Conservation (phyloP, 2,888 invertebrate species). For the Tethea ocularis region DNA sequence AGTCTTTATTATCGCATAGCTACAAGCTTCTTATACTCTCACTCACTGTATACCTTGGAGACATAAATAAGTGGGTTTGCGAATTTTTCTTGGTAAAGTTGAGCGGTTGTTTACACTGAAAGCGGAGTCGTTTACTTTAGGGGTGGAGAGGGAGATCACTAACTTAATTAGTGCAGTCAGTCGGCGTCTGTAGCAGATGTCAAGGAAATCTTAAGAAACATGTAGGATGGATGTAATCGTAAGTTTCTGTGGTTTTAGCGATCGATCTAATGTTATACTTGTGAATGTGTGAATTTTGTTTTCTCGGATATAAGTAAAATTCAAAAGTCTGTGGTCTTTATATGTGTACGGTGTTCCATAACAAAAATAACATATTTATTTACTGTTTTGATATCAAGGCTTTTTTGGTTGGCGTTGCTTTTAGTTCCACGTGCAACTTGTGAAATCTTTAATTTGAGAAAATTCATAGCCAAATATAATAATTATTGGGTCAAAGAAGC, state of each 20-base stretch:
- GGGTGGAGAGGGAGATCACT: conserved; percentile 57
- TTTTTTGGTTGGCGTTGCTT: too few relatives aligned
- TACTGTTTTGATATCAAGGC: too few relatives aligned
- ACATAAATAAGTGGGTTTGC: conserved; percentile 76
- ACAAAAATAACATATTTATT: too few relatives aligned
- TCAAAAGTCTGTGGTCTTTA: too few relatives aligned
- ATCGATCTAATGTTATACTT: neutral
- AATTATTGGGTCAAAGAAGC: too few relatives aligned
- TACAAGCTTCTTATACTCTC: conserved; percentile 43
- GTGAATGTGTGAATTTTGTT: too few relatives aligned
- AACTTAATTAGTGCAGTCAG: conserved; percentile 76
- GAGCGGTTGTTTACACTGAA: conserved; percentile 77
- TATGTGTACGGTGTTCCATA: too few relatives aligned
- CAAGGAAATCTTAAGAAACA: conserved; percentile 56
- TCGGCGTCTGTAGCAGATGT: conserved; percentile 54
- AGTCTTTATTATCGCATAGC: conserved; percentile 17
- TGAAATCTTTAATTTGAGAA: too few relatives aligned
- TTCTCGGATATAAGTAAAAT: too few relatives aligned
- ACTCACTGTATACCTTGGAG: conserved; percentile 66
- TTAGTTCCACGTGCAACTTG: too few relatives aligned
- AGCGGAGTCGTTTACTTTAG: conserved; percentile 77
- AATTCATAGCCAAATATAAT: too few relatives aligned
- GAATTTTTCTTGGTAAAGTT: conserved; percentile 78
- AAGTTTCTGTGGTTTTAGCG: neutral
- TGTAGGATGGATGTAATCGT: conserved; percentile 29